Base-by-base conservation (phyloP, 2,113 vertebrate genomes). In the Sturnus vulgaris region DNA sequence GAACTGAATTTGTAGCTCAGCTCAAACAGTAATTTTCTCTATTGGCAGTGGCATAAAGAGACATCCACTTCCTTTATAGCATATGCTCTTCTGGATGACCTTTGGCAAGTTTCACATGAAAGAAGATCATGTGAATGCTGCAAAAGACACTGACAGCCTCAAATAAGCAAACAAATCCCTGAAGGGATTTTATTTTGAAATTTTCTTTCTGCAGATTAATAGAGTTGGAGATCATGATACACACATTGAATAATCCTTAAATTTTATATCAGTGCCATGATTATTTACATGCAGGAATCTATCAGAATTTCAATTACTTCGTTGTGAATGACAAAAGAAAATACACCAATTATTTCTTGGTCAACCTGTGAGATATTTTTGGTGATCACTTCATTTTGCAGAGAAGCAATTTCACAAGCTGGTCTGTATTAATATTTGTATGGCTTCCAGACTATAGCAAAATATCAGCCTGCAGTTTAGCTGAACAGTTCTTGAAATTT, bases 1-100 rank as follows among this genome's bases (percentile, higher is more conserved):
- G 81, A 93, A 89, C 50, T 95, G 88, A 86, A 96, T 96, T 82
- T 91, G 65, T 80, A 87, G 39, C 82, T 85, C 63, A 69, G 61
- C 16, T 91, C 42, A 90, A 94, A 94, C 49, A 95, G 50, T 71
- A 88, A 66, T 76, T 80, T 55, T 66, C 92, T 92, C 77, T 76
- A 27, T 59, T 92, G 93, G 90, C 72, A 47, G 66, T 87, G 59
- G 37, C 39, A 5, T 78, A 63, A 86, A 89, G 68, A 92, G 42
- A 57, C 24, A 82, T n/a, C 39, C 8, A 0, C 63, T 89, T 90
- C 30, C 40, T 28, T 37, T 56, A 28, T 81, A 82, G 90, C 82
- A 73, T 33, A 66, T 72, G 35, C 20, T 90, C 9, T 78, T 53
- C 55, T 83, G 39, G 27, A 70, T 40, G 37, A 84, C 53, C 42